Conservation (phyloP, 1,140 invertebrate species). For the Neoseiulus cucumeris region DNA sequence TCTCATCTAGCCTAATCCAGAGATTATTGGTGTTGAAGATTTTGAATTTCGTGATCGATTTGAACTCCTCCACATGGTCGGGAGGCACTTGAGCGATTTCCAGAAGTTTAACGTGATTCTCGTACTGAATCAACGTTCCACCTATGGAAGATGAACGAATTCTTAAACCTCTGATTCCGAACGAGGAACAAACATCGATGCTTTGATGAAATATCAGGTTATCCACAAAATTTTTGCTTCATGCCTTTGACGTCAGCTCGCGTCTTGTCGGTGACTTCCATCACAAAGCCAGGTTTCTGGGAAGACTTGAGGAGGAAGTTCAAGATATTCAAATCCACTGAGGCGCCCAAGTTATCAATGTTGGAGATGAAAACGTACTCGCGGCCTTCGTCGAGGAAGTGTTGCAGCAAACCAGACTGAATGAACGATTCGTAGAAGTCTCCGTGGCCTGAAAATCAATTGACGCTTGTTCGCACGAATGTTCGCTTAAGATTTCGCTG, state of each 20-base stretch:
- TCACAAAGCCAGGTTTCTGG: slow-evolving; percentile 70
- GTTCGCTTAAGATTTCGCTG: too few relatives aligned
- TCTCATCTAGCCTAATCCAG: slow-evolving; percentile 76
- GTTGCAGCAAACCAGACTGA: slow-evolving; percentile 73
- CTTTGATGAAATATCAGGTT: background rate
- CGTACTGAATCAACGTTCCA: slow-evolving; percentile 91
- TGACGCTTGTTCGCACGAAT: too few relatives aligned
- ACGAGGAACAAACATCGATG: slow-evolving; percentile 1
- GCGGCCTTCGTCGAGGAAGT: slow-evolving; percentile 63
- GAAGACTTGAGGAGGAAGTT: slow-evolving; percentile 44
- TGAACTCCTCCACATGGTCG: slow-evolving; percentile 43
- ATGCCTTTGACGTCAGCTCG: slow-evolving; percentile 78
- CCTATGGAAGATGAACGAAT: slow-evolving; percentile 38
- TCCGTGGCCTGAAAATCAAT: slow-evolving; percentile 95
- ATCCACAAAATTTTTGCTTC: background rate
- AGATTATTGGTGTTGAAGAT: slow-evolving; percentile 99
- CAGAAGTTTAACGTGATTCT: slow-evolving; percentile 77
- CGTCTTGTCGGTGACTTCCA: slow-evolving; percentile 99
- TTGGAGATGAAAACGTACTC: slow-evolving; percentile 97
- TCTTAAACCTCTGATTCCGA: too few relatives aligned
- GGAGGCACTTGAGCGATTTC: slow-evolving; percentile 99
- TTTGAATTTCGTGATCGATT: slow-evolving; percentile 24
- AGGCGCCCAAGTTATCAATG: slow-evolving; percentile 97
- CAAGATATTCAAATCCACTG: slow-evolving; percentile 70
- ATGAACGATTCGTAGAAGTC: slow-evolving; percentile 94